A percentile compares a stretch with the other conserved stretches of the same genome.
Evolutionary conservation across 2,797 vertebrate species (phyloP).

Genomic region (Tachyglossus aculeatus): DNA sequence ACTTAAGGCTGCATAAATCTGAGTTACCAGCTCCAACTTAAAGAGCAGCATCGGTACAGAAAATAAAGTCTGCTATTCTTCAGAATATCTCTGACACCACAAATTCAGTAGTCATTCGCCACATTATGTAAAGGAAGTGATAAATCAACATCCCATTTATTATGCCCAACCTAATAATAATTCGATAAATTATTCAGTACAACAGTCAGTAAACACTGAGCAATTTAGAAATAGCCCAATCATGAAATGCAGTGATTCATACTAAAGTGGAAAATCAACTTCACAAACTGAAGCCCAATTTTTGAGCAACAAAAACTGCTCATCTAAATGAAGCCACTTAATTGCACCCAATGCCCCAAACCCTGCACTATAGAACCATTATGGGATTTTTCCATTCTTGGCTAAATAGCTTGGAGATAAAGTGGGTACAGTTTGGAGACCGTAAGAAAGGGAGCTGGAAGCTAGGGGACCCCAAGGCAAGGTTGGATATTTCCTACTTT

Average conservation of each 20-base stretch:
- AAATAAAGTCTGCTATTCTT: neutral
- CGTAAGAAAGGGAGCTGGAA: too few species aligned
- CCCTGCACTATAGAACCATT: too few species aligned
- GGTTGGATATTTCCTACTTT: too few species aligned
- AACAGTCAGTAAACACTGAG: slow-evolving; percentile 35
- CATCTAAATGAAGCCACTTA: too few species aligned
- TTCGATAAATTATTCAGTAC: slow-evolving; percentile 39
- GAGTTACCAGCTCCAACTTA: neutral
- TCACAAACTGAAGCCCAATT: too few species aligned
- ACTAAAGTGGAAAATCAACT: too few species aligned
- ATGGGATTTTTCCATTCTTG: too few species aligned
- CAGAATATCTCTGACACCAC: neutral
- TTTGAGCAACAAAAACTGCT: too few species aligned
- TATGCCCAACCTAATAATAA: slow-evolving; percentile 23
- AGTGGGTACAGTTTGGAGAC: too few species aligned
- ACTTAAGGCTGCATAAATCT: neutral
- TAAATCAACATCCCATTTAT: slow-evolving; percentile 40
- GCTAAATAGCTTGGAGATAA: too few species aligned
- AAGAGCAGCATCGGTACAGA: neutral
- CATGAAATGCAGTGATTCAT: neutral
- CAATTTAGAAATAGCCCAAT: slow-evolving; percentile 18
- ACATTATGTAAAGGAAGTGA: slow-evolving; percentile 20
- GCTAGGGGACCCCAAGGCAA: too few species aligned
- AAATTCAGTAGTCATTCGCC: slow-evolving; percentile 4
- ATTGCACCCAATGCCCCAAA: too few species aligned